A percentile compares a stretch with the other conserved stretches of the same genome.
Conservation (phyloP, 2,797 vertebrate genomes). For the Eulemur coronatus region DNA sequence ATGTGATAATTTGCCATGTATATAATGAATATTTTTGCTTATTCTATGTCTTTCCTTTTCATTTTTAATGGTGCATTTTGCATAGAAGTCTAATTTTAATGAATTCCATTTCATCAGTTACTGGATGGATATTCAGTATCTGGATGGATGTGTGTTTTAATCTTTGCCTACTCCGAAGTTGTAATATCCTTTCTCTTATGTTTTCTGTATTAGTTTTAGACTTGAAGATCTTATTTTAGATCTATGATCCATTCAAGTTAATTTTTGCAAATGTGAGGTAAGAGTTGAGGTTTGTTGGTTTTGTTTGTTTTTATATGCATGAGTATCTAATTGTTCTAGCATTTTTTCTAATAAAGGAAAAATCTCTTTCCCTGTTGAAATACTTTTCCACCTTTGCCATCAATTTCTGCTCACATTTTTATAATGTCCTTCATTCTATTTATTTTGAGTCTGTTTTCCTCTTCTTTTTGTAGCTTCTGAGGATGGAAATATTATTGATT, state of each 20-base stretch:
- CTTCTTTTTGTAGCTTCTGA: neutral
- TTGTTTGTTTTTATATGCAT: neutral
- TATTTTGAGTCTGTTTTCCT: neutral
- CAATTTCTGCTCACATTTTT: neutral
- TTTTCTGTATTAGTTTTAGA: neutral
- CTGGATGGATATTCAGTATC: neutral
- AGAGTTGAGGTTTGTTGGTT: neutral
- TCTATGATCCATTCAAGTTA: neutral
- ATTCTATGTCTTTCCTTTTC: neutral
- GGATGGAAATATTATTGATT: neutral
- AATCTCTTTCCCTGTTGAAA: neutral
- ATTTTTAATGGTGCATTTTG: neutral
- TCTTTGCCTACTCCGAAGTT: neutral
- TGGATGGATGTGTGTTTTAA: neutral
- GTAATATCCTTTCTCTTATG: neutral
- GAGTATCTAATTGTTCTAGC: neutral
- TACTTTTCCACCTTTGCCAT: neutral
- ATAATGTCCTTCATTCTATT: neutral
- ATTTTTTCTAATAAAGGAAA: neutral
- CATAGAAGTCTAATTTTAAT: neutral
- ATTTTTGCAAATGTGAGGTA: neutral
- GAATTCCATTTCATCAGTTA: neutral
- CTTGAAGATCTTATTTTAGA: neutral
- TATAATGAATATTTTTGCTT: neutral
- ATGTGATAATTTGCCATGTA: neutral